Evolutionary conservation across 2,113 vertebrate species (phyloP).

Genomic region (Muntiacus muntjak): DNA sequence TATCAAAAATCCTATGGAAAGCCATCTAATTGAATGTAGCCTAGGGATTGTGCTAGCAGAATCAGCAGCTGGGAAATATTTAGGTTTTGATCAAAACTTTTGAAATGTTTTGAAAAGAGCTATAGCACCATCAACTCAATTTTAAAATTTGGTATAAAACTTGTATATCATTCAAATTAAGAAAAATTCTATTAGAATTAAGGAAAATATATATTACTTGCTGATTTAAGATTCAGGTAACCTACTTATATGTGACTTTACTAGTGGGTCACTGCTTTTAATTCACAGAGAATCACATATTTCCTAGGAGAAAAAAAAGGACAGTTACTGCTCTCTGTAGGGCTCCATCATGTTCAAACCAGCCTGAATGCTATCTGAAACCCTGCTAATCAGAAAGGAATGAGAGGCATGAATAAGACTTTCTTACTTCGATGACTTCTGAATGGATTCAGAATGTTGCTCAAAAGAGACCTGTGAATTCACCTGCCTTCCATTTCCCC

Average conservation of each 20-base stretch:
- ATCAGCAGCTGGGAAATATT: not conserved
- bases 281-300: not conserved
- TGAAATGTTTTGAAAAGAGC: conserved; percentile 6
- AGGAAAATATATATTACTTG: not conserved
- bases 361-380: not conserved
- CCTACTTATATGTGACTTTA: not conserved
- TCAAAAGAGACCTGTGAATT: not conserved
- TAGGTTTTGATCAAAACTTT: not conserved
- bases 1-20: not conserved
- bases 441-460: not conserved
- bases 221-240: not conserved
- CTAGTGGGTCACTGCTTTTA: not conserved
- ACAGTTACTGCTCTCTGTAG: not conserved
- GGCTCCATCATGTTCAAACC: not conserved
- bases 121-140: not conserved
- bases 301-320: not conserved
- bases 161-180: not conserved
- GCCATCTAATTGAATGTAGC: not conserved
- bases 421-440: not conserved
- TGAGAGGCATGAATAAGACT: not conserved
- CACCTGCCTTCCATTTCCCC: not conserved
- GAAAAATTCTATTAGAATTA: not conserved
- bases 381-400: not conserved
- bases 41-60: not conserved
- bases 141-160: not conserved